Evolutionary conservation across 2,888 invertebrate species (phyloP).

Genomic region (Noctua janthina): DNA sequence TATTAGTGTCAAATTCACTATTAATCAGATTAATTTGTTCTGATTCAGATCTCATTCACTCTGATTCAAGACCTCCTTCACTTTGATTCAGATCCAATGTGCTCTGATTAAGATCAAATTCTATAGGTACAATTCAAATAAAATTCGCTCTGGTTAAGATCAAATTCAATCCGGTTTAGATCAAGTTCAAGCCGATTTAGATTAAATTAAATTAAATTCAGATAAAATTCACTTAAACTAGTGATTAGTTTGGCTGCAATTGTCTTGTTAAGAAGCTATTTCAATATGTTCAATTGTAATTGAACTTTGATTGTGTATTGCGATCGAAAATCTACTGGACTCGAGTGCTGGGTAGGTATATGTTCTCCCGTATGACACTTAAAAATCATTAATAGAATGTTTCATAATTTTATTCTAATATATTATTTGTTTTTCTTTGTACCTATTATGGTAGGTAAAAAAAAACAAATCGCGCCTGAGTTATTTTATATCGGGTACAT

Average conservation of each 20-base stretch:
- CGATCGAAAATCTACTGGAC: too few species aligned
- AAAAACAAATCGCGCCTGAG: too few species aligned
- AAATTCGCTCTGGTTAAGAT: not conserved
- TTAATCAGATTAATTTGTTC: not conserved
- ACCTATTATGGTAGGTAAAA: too few species aligned
- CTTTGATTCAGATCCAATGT: not conserved
- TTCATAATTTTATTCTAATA: too few species aligned
- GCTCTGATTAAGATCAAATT: not conserved
- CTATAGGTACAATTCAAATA: too few species aligned
- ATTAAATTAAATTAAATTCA: not conserved
- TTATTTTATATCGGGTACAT: too few species aligned
- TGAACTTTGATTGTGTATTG: too few species aligned
- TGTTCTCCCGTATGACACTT: too few species aligned
- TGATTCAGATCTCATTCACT: not conserved
- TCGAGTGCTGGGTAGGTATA: too few species aligned
- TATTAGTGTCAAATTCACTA: not conserved
- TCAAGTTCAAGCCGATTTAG: not conserved
- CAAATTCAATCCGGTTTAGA: not conserved
- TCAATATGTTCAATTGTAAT: constrained; percentile 15
- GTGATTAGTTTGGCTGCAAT: not conserved
- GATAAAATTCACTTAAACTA: not conserved
- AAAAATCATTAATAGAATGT: too few species aligned
- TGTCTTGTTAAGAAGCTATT: constrained; percentile 13
- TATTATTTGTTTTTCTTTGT: too few species aligned
- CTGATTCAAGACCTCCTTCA: not conserved